These are phyloP conservation scores for Holcopasites calliopsidis DNA, from an alignment of 1,140 invertebrate species.

Conservation along the genomic window DNA sequence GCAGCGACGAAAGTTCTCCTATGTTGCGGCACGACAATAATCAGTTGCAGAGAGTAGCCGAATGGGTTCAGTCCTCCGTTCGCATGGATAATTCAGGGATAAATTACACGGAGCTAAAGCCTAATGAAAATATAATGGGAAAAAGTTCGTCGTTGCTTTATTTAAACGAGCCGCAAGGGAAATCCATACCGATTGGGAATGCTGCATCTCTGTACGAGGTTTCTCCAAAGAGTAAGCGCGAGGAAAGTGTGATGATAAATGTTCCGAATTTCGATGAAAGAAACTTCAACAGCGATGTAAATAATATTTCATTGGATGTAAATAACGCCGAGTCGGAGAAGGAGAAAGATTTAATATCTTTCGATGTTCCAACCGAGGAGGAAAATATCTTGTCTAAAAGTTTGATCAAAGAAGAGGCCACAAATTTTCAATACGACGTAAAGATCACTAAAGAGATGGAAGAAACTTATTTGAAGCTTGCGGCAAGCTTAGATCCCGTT, in stretches of 20 bases:
- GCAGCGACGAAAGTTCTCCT: conserved; percentile 71
- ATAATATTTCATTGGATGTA: conserved; percentile 25
- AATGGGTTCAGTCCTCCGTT: conserved; percentile 82
- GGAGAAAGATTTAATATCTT: conserved; percentile 71
- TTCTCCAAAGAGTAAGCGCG: neutral
- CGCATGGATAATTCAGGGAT: conserved; percentile 38
- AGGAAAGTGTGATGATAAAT: neutral
- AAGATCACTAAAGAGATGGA: conserved; percentile 78
- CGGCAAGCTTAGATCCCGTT: conserved; percentile 73
- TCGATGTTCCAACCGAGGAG: conserved; percentile 63
- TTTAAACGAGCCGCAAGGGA: conserved; percentile 20
- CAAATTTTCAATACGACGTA: conserved; percentile 61
- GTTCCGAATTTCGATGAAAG: neutral
- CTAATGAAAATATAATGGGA: conserved; percentile 2
- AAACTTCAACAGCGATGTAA: neutral
- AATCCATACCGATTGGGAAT: conserved; percentile 20
- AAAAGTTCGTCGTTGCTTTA: conserved; percentile 33
- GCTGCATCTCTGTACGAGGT: neutral
- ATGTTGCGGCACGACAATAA: conserved; percentile 65
- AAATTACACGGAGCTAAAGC: conserved; percentile 33
- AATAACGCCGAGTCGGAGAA: conserved; percentile 27
- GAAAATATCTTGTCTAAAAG: conserved; percentile 19
- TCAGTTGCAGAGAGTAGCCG: conserved; percentile 84
- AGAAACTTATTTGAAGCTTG: conserved; percentile 76
- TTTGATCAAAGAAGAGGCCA: conserved; percentile 7